Evolutionary conservation across 2,797 vertebrate species (phyloP).

Genomic region (Hyperoplus immaculatus): DNA sequence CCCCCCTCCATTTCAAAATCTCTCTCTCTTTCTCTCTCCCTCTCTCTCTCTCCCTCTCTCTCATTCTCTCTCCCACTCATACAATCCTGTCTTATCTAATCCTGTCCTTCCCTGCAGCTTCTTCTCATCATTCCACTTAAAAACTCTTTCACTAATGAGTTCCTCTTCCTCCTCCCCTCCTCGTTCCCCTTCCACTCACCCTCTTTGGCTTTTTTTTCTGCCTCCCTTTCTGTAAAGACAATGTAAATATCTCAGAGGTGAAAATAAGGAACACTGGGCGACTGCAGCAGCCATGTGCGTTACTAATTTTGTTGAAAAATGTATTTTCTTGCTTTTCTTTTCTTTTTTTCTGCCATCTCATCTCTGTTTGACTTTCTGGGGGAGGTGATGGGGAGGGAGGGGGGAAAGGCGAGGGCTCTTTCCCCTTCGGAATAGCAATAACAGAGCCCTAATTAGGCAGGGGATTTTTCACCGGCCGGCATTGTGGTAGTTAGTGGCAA

Average conservation of each 20-base stretch:
- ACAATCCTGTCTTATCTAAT: slow-evolving; percentile 77
- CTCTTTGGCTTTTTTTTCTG: slow-evolving; percentile 50
- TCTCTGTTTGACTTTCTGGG: slow-evolving; percentile 24
- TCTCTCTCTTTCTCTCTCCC: slow-evolving; percentile 35
- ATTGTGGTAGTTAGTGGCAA: not conserved
- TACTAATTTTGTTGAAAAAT: slow-evolving; percentile 5
- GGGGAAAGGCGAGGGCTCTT: not conserved
- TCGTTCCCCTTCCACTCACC: not conserved
- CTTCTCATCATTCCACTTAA: slow-evolving; percentile 81
- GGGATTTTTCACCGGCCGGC: not conserved
- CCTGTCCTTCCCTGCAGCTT: slow-evolving; percentile 75
- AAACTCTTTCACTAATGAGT: slow-evolving; percentile 78
- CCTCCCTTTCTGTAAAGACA: slow-evolving; percentile 12
- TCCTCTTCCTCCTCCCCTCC: slow-evolving; percentile 50
- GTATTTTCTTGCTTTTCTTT: not conserved
- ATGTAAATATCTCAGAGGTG: slow-evolving; percentile 18
- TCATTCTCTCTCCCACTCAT: slow-evolving; percentile 36
- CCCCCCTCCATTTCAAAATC: slow-evolving; percentile 50
- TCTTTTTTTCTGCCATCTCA: not conserved
- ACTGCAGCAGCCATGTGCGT: slow-evolving; percentile 10
- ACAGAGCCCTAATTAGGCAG: slow-evolving; percentile 9
- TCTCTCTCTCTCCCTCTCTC: slow-evolving; percentile 37
- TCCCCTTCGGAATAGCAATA: slow-evolving; percentile 12
- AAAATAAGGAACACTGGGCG: not conserved
- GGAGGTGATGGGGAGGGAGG: slow-evolving; percentile 14